Conservation (phyloP, 2,113 vertebrate genomes). For the Xiphias gladius region DNA sequence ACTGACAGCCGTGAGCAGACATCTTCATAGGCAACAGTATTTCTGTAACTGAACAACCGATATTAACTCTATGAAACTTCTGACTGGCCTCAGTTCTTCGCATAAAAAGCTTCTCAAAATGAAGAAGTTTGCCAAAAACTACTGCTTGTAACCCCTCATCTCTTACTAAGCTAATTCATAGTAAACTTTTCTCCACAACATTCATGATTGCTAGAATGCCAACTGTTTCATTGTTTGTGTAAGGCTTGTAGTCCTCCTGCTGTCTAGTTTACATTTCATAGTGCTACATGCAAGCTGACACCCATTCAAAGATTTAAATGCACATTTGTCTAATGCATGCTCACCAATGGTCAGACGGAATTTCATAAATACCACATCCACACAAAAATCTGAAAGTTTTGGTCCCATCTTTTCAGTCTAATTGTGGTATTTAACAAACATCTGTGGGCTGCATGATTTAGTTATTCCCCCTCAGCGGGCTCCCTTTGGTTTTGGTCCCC, state of each 20-base stretch:
- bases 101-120: background rate
- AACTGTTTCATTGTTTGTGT: slow-evolving; percentile 49
- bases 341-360: slow-evolving; percentile 46
- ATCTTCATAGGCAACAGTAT: background rate
- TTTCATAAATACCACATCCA: slow-evolving; percentile 16
- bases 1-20: slow-evolving; percentile 5
- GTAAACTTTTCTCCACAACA: slow-evolving; percentile 31
- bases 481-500: slow-evolving; percentile 65
- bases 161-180: slow-evolving; percentile 17
- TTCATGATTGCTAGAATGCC: slow-evolving; percentile 11
- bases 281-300: slow-evolving; percentile 45
- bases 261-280: slow-evolving; percentile 49
- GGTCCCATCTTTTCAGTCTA: slow-evolving; percentile 40
- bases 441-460: slow-evolving; percentile 72
- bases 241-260: slow-evolving; percentile 56
- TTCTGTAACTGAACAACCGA: background rate
- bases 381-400: slow-evolving; percentile 50
- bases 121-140: slow-evolving; percentile 4
- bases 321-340: slow-evolving; percentile 44
- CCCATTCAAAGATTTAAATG: slow-evolving; percentile 54
- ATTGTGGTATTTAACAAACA: slow-evolving; percentile 67
- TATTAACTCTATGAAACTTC: background rate
- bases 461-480: slow-evolving; percentile 71
- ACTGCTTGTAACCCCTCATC: slow-evolving; percentile 26
- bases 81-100: slow-evolving; percentile 6